Evolutionary conservation across 2,797 vertebrate genomes (phyloP).

Genomic region (Pantherophis vulpinus): DNA sequence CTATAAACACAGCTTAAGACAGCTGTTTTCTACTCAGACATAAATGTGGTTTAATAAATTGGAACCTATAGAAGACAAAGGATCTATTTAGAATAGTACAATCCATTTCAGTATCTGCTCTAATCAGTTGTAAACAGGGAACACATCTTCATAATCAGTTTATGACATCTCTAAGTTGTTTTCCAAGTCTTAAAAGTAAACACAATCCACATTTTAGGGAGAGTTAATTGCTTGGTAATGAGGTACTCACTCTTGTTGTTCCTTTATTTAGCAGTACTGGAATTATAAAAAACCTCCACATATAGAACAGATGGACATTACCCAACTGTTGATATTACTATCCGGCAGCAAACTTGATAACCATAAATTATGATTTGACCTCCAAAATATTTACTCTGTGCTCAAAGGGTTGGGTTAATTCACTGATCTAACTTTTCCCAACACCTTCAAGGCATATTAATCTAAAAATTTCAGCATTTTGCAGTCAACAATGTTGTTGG

Average conservation of each 20-base stretch:
- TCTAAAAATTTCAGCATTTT: background rate
- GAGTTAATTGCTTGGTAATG: background rate
- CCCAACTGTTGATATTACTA: constrained; percentile 30
- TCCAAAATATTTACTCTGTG: constrained; percentile 34
- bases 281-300: constrained; percentile 46
- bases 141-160: background rate
- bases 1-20: background rate
- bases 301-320: constrained; percentile 48
- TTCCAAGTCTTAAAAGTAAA: background rate
- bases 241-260: constrained; percentile 26
- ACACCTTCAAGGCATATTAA: background rate
- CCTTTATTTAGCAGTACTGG: constrained; percentile 48
- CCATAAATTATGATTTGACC: constrained; percentile 33
- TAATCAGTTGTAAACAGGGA: background rate
- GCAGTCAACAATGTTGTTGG: background rate
- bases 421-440: background rate
- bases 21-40: background rate
- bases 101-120: background rate
- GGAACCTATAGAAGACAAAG: background rate
- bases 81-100: background rate
- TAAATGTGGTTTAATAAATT: background rate
- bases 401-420: background rate
- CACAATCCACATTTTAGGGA: constrained; percentile 32
- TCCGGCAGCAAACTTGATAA: constrained; percentile 28
- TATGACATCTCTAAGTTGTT: background rate